A percentile compares a stretch with the other conserved stretches of the same genome.
phyloP scores from a whole-genome alignment of 92 coral and sea anemone species.

The Epizoanthus scotinus region DNA sequence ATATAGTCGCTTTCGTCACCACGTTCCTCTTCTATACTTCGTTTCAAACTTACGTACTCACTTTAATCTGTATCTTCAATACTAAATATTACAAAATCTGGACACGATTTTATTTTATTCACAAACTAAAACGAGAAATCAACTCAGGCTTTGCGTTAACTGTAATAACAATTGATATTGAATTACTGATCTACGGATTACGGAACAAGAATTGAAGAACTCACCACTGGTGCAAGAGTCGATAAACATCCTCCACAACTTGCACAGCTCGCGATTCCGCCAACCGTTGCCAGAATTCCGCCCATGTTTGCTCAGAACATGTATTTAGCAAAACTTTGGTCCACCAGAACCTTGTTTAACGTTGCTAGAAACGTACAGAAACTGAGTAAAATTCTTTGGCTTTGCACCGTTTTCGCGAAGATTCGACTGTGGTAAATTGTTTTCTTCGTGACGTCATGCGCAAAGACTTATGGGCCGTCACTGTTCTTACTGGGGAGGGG shows the following conservation, averaged over 20 bases:
- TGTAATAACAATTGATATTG: too few relatives aligned
- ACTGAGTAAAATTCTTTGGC: neutral
- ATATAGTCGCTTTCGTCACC: too few relatives aligned
- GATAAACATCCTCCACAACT: constrained; percentile 88
- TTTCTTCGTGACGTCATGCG: constrained; percentile 33
- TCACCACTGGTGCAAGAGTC: constrained; percentile 88
- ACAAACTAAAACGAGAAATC: too few relatives aligned
- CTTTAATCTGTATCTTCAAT: too few relatives aligned
- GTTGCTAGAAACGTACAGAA: neutral
- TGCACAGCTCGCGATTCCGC: constrained; percentile 87
- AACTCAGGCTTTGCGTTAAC: too few relatives aligned
- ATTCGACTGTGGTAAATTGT: constrained; percentile 6
- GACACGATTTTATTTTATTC: too few relatives aligned
- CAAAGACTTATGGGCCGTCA: constrained; percentile 21
- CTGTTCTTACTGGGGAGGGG: constrained; percentile 8
- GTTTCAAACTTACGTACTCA: too few relatives aligned
- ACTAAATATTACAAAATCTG: too few relatives aligned
- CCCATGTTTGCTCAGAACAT: constrained; percentile 59
- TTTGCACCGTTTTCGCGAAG: neutral
- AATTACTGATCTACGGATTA: too few relatives aligned
- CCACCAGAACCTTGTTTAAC: neutral
- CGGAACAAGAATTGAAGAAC: constrained; percentile 31
- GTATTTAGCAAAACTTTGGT: neutral
- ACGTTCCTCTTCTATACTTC: too few relatives aligned
- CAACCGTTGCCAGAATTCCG: constrained; percentile 83